phyloP scores from a whole-genome alignment of 1,140 invertebrate genomes.

The Cardiocondyla obscurior region DNA sequence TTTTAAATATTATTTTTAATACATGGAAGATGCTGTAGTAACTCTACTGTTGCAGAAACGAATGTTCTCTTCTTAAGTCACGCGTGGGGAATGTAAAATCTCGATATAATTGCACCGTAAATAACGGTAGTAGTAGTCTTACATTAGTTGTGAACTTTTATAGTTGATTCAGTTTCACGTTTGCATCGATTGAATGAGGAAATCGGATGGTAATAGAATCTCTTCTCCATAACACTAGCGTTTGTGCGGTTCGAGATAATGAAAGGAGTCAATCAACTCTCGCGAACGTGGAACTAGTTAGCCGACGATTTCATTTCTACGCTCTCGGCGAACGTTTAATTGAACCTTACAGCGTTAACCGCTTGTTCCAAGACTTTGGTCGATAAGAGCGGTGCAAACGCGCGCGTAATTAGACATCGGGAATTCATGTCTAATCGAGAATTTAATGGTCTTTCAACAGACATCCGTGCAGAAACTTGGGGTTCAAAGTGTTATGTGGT shows the following conservation, averaged over 20 bases:
- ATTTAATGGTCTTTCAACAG: not conserved
- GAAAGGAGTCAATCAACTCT: conserved; percentile 68
- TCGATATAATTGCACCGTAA: no score
- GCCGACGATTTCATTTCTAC: conserved; percentile 57
- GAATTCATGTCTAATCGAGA: conserved; percentile 19
- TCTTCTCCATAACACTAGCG: conserved; percentile 11
- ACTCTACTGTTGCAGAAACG: no score
- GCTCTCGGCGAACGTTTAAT: conserved; percentile 26
- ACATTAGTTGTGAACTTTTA: not conserved
- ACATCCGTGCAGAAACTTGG: not conserved
- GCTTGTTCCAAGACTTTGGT: conserved; percentile 39
- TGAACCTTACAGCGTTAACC: not conserved
- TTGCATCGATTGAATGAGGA: not conserved
- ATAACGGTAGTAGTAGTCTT: no score
- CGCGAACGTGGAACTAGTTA: conserved; percentile 61
- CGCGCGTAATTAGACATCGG: conserved; percentile 12
- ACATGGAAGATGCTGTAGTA: not conserved
- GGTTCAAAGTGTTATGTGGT: not conserved
- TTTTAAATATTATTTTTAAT: not conserved
- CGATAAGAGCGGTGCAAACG: conserved; percentile 8
- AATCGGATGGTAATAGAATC: conserved; percentile 20
- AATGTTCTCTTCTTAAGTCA: no score
- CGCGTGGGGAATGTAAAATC: not conserved
- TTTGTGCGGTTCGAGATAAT: conserved; percentile 49
- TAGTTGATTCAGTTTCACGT: not conserved